Percentiles rank a stretch among this genome's conserved stretches.
phyloP scores from a whole-genome alignment of 2,113 vertebrate genomes.

The Sapayoa aenigma region DNA sequence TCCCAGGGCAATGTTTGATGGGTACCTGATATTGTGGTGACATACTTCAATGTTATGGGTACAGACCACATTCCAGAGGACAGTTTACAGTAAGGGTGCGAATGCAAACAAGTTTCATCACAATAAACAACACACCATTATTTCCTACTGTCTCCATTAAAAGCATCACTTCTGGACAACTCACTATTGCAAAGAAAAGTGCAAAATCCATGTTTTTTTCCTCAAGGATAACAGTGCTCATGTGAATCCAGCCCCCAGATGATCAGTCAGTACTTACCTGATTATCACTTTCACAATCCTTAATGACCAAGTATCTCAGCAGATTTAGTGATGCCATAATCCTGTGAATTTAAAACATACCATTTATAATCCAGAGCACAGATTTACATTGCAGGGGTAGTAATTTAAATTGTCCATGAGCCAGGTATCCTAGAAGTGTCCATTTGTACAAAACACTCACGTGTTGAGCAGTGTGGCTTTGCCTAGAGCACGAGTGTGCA shows the following conservation, averaged over 20 bases:
- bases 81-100: neutral
- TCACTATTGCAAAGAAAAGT: neutral
- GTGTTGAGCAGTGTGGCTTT: neutral
- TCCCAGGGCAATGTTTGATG: neutral
- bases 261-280: constrained; percentile 76
- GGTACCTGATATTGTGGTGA: neutral
- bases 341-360: constrained; percentile 73
- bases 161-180: neutral
- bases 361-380: neutral
- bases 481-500: neutral
- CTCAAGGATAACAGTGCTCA: neutral
- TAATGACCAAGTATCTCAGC: constrained; percentile 87
- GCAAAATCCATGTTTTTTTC: neutral
- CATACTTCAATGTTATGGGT: neutral
- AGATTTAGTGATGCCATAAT: constrained; percentile 93
- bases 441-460: neutral
- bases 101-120: neutral
- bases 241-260: neutral
- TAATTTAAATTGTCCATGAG: neutral
- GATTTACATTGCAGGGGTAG: neutral
- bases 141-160: neutral
- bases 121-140: neutral
- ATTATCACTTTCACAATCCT: constrained; percentile 82
- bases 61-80: neutral
- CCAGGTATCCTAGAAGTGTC: neutral